Evolutionary conservation across 1,140 invertebrate genomes (phyloP).

Genomic region (Zaprionus ghesquierei): DNA sequence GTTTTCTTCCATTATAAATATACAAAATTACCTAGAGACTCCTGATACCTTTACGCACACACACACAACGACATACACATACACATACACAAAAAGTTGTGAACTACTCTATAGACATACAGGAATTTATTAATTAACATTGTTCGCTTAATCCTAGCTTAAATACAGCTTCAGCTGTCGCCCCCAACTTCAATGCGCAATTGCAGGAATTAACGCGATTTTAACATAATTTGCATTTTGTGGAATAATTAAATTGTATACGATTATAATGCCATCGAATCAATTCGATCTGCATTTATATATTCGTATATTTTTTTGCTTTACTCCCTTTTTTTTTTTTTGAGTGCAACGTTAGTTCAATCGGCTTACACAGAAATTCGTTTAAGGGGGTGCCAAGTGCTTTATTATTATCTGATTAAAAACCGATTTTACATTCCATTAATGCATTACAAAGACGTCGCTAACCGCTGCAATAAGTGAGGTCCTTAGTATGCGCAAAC

Average conservation of each 20-base stretch:
- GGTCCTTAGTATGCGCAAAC: no score
- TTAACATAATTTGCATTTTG: background rate
- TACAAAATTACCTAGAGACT: background rate
- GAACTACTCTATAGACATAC: background rate
- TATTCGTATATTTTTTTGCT: background rate
- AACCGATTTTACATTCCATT: background rate
- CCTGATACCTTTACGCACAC: background rate
- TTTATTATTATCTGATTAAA: background rate
- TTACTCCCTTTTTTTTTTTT: no score
- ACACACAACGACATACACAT: background rate
- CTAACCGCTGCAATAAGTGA: no score
- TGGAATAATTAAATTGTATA: background rate
- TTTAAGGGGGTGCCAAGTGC: background rate
- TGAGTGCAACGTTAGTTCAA: background rate
- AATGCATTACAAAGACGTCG: no score
- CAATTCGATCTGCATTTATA: background rate
- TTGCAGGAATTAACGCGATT: background rate
- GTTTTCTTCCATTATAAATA: background rate
- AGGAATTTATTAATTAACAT: constrained; percentile 21
- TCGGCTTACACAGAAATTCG: background rate
- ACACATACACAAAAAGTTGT: background rate
- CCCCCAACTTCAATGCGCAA: constrained; percentile 1
- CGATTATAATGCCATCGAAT: background rate
- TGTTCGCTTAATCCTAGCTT: constrained; percentile 3
- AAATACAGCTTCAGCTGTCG: constrained; percentile 8